Evolutionary conservation across 2,888 invertebrate species (phyloP), one percentile per base, ranked within the genome.

Genomic region (Laspeyria flexula): DNA sequence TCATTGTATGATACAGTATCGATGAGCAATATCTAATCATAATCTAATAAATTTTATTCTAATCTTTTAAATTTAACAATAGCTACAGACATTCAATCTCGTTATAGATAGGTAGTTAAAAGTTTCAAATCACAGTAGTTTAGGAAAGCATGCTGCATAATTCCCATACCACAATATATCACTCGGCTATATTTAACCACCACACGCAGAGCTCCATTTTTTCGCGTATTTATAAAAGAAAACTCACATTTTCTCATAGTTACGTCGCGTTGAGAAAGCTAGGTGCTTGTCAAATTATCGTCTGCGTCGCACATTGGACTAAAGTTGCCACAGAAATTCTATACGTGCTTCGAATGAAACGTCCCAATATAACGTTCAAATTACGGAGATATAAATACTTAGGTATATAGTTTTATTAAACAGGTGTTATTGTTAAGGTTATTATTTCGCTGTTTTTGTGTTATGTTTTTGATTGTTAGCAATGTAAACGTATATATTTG

Each of bases 281-380:
- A 3, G 2, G 29, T 35, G 35, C 50, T 42, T 52, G 45, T 51
- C 41, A 46, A 46, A 54, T 54, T 34, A 50, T 30, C 15, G 15
- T 10, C 27, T n/a, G 9, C 3, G 6, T 30, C 35, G 25, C 30
- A 42, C 49, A 54, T 41, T 49, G 41, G 38, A 47, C 37, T 37
- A 27, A 49, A 56, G 16, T 59, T 58, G 52, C 35, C 30, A 43
- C 12, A 47, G 42, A 61, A 55, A 57, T 55, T 64, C 50, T 48
- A 15, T 12, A 53, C 64, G 60, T 64, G 65, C 37, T 12, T 9
- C 1, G 55, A 48, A 40, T 43, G 13, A 30, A 5, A 13, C 12
- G 27, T 29, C 31, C 5, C n/a, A n/a, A 40, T 31, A 43, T 13
- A 29, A 29, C 13, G 9, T 12, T 34, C 10, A 18, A 25, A 42